Conservation (phyloP, 2,888 invertebrate genomes). For the Drosophila fungiperda region DNA sequence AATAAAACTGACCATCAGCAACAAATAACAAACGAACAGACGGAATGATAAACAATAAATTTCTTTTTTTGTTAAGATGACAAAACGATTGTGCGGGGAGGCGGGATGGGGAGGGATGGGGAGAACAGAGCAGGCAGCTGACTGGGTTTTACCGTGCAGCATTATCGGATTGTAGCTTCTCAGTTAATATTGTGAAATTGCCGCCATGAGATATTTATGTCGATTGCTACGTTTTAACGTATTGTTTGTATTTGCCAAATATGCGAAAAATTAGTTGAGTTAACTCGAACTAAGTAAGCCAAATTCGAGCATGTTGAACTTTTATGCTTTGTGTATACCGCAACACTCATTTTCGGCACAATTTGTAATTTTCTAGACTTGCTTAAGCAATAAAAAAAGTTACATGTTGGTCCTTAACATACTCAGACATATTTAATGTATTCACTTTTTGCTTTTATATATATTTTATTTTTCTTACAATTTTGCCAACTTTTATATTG, state of each 20-base stretch:
- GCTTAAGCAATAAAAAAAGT: too few relatives aligned
- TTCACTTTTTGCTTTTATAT: not conserved
- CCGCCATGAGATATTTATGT: slow-evolving; percentile 36
- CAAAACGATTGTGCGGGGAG: slow-evolving; percentile 9
- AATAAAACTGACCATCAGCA: slow-evolving; percentile 76
- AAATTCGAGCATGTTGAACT: not conserved
- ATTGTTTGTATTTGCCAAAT: slow-evolving; percentile 48
- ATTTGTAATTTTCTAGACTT: not conserved
- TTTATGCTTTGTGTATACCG: not conserved
- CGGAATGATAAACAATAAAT: slow-evolving; percentile 60
- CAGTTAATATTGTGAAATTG: slow-evolving; percentile 39
- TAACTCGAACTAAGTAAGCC: slow-evolving; percentile 12
- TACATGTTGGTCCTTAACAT: too few relatives aligned
- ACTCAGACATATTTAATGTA: too few relatives aligned
- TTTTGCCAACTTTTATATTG: not conserved
- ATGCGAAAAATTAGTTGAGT: slow-evolving; percentile 27
- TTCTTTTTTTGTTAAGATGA: slow-evolving; percentile 31
- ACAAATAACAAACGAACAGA: slow-evolving; percentile 41
- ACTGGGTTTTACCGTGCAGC: slow-evolving; percentile 50
- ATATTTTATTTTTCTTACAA: not conserved
- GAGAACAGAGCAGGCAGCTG: slow-evolving; percentile 13
- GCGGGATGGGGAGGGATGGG: not conserved
- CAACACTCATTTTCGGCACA: not conserved
- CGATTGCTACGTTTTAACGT: slow-evolving; percentile 26
- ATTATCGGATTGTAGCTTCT: slow-evolving; percentile 53